Base-by-base conservation (phyloP, 2,113 vertebrate genomes). In the Epinephelus lanceolatus region DNA sequence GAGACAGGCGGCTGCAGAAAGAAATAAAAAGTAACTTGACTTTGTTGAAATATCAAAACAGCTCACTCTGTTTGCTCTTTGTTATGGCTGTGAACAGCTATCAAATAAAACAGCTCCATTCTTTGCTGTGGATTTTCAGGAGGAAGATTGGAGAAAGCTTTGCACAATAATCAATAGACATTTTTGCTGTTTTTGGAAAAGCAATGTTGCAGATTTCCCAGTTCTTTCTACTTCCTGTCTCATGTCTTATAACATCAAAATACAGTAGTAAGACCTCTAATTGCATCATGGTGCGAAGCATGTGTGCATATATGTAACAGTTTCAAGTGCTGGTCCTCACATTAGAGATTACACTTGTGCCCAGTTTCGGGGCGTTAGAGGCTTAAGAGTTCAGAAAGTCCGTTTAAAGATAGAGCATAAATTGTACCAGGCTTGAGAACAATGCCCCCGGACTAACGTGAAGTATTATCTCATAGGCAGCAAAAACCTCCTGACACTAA, bases 401-500 rank as follows among this genome's bases (percentile, higher is more conserved):
- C 9, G 14, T 79, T 70, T 75, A 52, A 81, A 62, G 1, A 71
- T 37, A 59, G 63, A 53, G 68, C 25, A 66, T 80, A 78, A 70
- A 92, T 69, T 76, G 71, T 78, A 42, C 23, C 30, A 45, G 2
- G 53, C 56, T 45, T 30, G 65, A 84, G 75, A 86, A 86, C 71
- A 88, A 81, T 83, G 60, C 37, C 76, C 56, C 62, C 11, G 23
- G n/a, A 75, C 73, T 67, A 45, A 81, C 23, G 17, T 37, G 47
- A 52, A 12, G 47, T 80, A 40, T 70, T 80, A 88, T 79, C 62
- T 80, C 67, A 83, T 61, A 84, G 74, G 59, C 61, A 88, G 86
- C 77, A 73, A 73, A 83, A 78, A 81, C 21, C 86, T 25, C 84
- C 78, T 85, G 86, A 88, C 84, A 78, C 60, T 63, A 86, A 90